Conservation (phyloP, 2,113 vertebrate species). For the Dryoscopus gambensis region DNA sequence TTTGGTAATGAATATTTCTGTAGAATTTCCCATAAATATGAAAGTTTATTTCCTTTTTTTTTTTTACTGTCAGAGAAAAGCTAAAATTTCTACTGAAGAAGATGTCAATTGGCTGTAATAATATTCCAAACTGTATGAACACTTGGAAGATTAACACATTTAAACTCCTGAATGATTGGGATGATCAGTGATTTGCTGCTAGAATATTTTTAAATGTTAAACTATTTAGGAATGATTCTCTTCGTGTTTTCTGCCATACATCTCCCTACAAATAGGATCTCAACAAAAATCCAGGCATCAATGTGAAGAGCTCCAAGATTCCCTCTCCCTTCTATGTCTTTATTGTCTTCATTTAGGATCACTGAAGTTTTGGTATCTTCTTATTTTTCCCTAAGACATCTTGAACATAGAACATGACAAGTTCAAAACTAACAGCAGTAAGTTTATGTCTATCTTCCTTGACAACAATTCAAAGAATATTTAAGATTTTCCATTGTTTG, state of each 20-base stretch:
- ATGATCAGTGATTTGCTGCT: neutral
- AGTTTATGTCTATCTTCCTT: neutral
- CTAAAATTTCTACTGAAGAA: neutral
- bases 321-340: neutral
- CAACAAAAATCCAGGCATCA: rapidly evolving
- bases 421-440: too few relatives aligned
- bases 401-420: neutral
- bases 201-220: neutral
- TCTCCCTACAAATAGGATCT: neutral
- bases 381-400: neutral
- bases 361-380: neutral
- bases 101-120: neutral
- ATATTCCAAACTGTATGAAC: neutral
- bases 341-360: neutral
- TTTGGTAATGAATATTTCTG: neutral
- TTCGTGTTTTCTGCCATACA: neutral
- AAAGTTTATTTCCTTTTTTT: neutral
- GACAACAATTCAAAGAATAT: neutral
- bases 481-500: neutral
- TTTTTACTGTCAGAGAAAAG: neutral
- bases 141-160: neutral
- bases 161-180: neutral
- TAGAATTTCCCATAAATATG: neutral
- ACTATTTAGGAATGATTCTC: neutral
- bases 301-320: neutral